A percentile compares a stretch with the other conserved stretches of the same genome.
Evolutionary conservation across 2,888 invertebrate genomes (phyloP).

Genomic region (Andrena marginata): DNA sequence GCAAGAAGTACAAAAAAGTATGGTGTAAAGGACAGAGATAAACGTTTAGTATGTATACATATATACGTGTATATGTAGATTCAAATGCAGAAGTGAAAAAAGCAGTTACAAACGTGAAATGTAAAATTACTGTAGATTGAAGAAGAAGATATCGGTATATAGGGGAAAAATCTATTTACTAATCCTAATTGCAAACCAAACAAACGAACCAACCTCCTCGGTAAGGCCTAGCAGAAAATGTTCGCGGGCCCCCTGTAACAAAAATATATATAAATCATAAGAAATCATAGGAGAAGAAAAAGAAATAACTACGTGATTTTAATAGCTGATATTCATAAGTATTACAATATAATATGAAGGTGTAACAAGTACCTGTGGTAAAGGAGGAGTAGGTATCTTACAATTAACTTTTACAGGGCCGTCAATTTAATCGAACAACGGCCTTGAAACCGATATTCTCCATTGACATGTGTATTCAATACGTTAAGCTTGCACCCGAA

Average conservation of each 20-base stretch:
- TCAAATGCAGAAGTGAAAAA: constrained; percentile 20
- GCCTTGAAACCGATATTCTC: constrained; percentile 6
- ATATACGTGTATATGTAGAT: constrained; percentile 13
- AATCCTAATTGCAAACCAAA: constrained; percentile 83
- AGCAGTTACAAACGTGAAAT: constrained; percentile 45
- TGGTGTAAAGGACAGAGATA: constrained; percentile 12
- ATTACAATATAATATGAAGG: constrained; percentile 38
- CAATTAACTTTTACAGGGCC: constrained; percentile 5
- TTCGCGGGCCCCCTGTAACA: constrained; percentile 84
- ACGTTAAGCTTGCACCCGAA: neutral
- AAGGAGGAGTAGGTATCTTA: constrained; percentile 12
- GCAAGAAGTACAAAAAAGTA: constrained; percentile 34
- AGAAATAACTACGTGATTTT: constrained; percentile 70
- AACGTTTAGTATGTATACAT: constrained; percentile 37
- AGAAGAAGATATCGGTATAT: constrained; percentile 36
- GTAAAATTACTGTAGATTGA: constrained; percentile 56
- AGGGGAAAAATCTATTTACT: constrained; percentile 81
- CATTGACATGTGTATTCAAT: neutral
- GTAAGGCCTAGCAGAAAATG: constrained; percentile 84
- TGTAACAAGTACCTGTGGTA: neutral
- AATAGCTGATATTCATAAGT: constrained; percentile 36
- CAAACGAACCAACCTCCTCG: constrained; percentile 85
- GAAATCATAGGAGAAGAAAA: constrained; percentile 81
- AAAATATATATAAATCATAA: constrained; percentile 84
- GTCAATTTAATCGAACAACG: constrained; percentile 28